Base-by-base conservation (phyloP, 2,797 vertebrate species). In the Graptemys geographica region DNA sequence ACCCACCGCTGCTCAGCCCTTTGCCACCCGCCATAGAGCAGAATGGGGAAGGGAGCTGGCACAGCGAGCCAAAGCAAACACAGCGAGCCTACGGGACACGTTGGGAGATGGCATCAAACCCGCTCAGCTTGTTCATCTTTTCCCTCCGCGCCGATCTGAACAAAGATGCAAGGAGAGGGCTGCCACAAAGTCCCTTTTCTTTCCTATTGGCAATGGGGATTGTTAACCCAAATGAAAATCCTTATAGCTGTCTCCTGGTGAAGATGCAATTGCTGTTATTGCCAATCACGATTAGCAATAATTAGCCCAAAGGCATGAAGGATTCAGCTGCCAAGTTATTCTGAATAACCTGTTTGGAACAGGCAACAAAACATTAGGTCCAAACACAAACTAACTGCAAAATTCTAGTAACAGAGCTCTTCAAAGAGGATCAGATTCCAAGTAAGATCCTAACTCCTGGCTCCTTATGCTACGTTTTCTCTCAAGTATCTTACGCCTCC, bases 281-380 rank as follows among this genome's bases (percentile, higher is more conserved):
- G 96, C 95, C 95, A 96, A 94, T 96, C 95, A 96, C 92, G 79
- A 91, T 93, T 96, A 94, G 90, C 93, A 96, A 96, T 92, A 95
- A 96, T 96, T 96, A 94, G 90, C 83, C 88, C 90, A 88, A 96
- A 93, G 96, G 93, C 89, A 69, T 8, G 37, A 72, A 89, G 92
- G 90, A 90, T 93, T 95, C 92, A 88, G 94, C 94, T 96, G 93
- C 96, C 96, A 94, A 95, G 96, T 95, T 96, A 95, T 96, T 96
- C 94, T 94, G 96, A 97, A 94, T 95, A 94, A 96, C 83, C 3
- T 11, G 89, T 88, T 94, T 37, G 57, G 88, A 97, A 93, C 5
- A 87, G 93, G 49, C 82, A 69, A 84, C 80, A 88, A 92, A 94
- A 92, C 79, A 80, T 37, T 23, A 33, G 93, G 89, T 90, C 96